Evolutionary conservation across 2,113 vertebrate genomes (phyloP).

Genomic region (Oceanites oceanicus): DNA sequence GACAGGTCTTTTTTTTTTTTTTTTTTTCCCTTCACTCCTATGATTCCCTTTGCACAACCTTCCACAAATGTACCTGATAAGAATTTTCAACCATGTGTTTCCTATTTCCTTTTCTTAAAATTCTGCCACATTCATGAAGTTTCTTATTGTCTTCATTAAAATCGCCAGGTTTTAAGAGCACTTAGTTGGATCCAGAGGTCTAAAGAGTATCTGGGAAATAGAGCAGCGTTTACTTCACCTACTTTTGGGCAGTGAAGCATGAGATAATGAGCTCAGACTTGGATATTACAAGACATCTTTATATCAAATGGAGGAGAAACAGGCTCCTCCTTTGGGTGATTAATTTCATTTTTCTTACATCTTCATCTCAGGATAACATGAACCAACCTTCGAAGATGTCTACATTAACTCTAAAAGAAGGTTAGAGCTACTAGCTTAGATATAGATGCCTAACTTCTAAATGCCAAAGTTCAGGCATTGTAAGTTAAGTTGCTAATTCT

Average conservation of each 20-base stretch:
- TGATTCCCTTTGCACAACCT: not conserved
- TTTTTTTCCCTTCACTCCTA: not conserved
- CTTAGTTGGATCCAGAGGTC: not conserved
- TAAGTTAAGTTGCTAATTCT: not conserved
- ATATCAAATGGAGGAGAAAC: not conserved
- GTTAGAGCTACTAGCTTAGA: not conserved
- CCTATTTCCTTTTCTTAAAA: not conserved
- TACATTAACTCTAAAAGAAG: not conserved
- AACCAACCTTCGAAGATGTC: not conserved
- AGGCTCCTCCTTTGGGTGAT: not conserved
- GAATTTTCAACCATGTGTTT: not conserved
- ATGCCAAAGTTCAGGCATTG: not conserved
- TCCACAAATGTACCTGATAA: not conserved
- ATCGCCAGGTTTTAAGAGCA: not conserved
- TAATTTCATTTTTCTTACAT: not conserved
- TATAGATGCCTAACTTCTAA: not conserved
- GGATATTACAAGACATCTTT: not conserved
- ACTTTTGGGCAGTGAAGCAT: not conserved
- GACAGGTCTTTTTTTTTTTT: not conserved
- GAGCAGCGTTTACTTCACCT: not conserved
- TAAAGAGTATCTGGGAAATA: not conserved
- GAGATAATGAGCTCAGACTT: not conserved
- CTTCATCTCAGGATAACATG: not conserved
- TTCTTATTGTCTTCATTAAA: not conserved
- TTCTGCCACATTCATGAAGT: not conserved